Conservation (phyloP, 1,140 invertebrate genomes). For the Drosophila orosa region DNA sequence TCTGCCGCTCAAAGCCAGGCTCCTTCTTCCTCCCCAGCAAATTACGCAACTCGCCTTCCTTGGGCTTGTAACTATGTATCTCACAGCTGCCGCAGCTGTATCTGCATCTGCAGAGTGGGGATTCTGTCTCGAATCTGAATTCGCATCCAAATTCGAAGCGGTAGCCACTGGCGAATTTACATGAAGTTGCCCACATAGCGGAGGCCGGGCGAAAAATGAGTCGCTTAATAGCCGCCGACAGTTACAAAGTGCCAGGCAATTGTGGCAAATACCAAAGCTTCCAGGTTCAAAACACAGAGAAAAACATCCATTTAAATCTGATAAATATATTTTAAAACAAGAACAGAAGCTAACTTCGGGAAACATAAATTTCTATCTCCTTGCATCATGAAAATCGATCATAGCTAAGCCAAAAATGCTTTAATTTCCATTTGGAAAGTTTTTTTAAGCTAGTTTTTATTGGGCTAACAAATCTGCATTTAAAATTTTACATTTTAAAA, state of each 20-base stretch:
- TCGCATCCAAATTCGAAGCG: conserved; percentile 25
- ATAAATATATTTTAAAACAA: not conserved
- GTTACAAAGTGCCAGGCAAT: conserved; percentile 84
- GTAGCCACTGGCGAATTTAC: conserved; percentile 57
- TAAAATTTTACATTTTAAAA: no score
- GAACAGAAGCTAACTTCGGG: no score
- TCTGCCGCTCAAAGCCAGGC: conserved; percentile 44
- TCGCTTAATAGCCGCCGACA: conserved; percentile 83
- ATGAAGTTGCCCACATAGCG: conserved; percentile 52
- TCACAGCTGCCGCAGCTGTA: conserved; percentile 61
- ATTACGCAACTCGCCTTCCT: conserved; percentile 69
- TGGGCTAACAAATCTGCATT: no score
- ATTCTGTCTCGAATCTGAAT: conserved; percentile 40
- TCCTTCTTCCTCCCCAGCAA: conserved; percentile 39
- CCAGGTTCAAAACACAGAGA: conserved; percentile 5
- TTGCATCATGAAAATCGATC: no score
- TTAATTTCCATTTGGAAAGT: no score
- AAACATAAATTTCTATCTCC: no score
- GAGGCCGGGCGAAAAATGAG: conserved; percentile 69
- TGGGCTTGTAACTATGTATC: conserved; percentile 43
- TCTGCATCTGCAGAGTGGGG: conserved; percentile 24
- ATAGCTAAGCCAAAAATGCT: no score
- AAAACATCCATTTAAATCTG: not conserved
- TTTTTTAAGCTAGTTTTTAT: no score
- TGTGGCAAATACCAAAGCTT: conserved; percentile 65